These are phyloP conservation scores for Crenuchus spilurus DNA, from an alignment of 2,797 vertebrate genomes.

Conservation along the genomic window DNA sequence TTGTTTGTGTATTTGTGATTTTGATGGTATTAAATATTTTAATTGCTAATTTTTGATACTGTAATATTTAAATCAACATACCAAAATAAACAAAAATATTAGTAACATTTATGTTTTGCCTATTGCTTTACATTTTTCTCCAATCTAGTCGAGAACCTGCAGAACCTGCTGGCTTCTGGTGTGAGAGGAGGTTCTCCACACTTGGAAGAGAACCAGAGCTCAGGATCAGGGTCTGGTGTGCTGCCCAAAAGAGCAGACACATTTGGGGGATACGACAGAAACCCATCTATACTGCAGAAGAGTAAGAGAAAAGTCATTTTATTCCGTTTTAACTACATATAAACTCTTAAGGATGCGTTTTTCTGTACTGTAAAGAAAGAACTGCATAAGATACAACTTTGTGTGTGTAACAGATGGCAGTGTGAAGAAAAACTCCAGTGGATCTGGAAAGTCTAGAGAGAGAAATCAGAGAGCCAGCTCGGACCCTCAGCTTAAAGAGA, in stretches of 20 bases:
- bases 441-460: slow-evolving; percentile 76
- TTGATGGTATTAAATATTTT: no score
- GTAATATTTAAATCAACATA: no score
- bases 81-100: no score
- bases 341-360: no score
- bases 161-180: slow-evolving; percentile 82
- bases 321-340: neutral
- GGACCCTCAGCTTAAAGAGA: slow-evolving; percentile 78
- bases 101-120: no score
- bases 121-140: neutral
- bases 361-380: no score
- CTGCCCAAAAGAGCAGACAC: slow-evolving; percentile 86
- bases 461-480: slow-evolving; percentile 74
- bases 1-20: no score
- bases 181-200: slow-evolving; percentile 63
- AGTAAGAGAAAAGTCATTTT: slow-evolving; percentile 75
- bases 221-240: slow-evolving; percentile 58
- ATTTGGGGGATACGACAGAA: slow-evolving; percentile 88
- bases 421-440: slow-evolving; percentile 74
- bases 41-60: no score
- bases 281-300: slow-evolving; percentile 70
- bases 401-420: slow-evolving; percentile 74
- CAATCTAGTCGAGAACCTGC: slow-evolving; percentile 88
- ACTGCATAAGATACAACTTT: no score
- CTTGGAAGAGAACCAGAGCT: slow-evolving; percentile 66